Base-by-base conservation (phyloP, 2,888 invertebrate species). In the Acanthosepion pharaonis region DNA sequence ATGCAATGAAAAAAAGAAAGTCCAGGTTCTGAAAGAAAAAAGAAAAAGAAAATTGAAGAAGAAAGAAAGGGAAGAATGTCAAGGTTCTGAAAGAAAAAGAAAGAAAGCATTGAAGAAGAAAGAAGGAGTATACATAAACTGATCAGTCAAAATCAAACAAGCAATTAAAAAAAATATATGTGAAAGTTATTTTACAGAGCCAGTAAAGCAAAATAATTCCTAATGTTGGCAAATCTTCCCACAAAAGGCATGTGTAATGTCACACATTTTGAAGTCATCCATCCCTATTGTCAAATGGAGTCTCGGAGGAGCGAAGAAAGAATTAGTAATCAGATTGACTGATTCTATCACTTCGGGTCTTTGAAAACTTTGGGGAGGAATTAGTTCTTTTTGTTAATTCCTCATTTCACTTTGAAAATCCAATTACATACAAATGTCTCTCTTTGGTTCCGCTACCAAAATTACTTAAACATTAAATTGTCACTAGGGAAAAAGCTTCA, bases 301-400 rank as follows among this genome's bases (percentile, higher is more conserved):
- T 78, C 78, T 15, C 11, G 11, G n/a, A 78, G 78, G 78, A 78
- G 78, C 18, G n/a, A 78, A 78, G 78, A 78, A 78, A 78, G 78
- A 78, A 78, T 78, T 78, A n/a, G 78, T 78, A 78, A 78, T 78
- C 78, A 78, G 78, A 78, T 78, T 78, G 78, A n/a, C 78, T 33
- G 78, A 78, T 78, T 78, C 78, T 33, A 33, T 78, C 33, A 78
- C 78, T 78, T 78, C 33, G 78, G 78, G 78, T 78, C 78, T 78
- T 78, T 78, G 78, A 33, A 78, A 78, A 78, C 78, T n/a, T 78
- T 78, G 1, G n/a, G n/a, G n/a, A 78, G n/a, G 78, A 78, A 78
- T 78, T 78, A 78, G n/a, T 78, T 78, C n/a, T 78, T 78, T 23
- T 78, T 78, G 78, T 78, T 78, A 78, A 78, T 78, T 78, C 78